phyloP scores from a whole-genome alignment of 2,113 vertebrate species.

The Lepidothrix coronata region DNA sequence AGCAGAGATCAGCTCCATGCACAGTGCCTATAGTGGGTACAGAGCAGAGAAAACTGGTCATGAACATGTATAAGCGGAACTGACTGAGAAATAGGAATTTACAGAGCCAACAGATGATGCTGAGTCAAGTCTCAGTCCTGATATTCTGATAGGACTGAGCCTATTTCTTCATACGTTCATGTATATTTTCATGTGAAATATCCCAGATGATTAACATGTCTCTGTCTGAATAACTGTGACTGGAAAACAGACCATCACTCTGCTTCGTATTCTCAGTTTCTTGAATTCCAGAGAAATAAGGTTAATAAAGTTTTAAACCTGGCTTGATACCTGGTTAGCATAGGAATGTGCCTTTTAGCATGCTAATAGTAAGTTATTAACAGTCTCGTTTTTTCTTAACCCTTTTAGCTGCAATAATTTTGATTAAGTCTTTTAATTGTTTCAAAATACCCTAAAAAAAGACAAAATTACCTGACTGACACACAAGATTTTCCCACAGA shows the following conservation, averaged over 20 bases:
- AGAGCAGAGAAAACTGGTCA: not conserved
- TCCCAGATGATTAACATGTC: fast-evolving
- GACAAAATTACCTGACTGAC: not conserved
- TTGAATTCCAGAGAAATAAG: not conserved
- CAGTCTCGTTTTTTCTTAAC: not conserved
- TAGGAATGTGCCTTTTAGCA: not conserved
- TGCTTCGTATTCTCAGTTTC: not conserved
- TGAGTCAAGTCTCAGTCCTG: not conserved
- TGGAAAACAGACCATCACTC: not conserved
- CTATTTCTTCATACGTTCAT: fast-evolving
- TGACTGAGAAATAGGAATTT: not conserved
- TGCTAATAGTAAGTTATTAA: not conserved
- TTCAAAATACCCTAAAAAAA: not conserved
- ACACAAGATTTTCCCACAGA: not conserved
- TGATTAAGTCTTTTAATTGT: not conserved
- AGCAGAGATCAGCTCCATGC: not conserved
- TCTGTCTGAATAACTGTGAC: not conserved
- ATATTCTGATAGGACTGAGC: not conserved
- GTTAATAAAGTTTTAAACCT: not conserved
- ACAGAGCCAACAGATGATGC: not conserved
- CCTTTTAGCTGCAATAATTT: not conserved
- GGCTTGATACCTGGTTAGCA: not conserved
- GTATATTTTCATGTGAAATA: not conserved
- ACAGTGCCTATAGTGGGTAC: not conserved
- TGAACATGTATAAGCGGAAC: not conserved